Percentiles rank a stretch among this genome's conserved stretches.
These are phyloP conservation scores for Melanaphis sacchari DNA, from an alignment of 1,140 invertebrate genomes.

Conservation along the genomic window DNA sequence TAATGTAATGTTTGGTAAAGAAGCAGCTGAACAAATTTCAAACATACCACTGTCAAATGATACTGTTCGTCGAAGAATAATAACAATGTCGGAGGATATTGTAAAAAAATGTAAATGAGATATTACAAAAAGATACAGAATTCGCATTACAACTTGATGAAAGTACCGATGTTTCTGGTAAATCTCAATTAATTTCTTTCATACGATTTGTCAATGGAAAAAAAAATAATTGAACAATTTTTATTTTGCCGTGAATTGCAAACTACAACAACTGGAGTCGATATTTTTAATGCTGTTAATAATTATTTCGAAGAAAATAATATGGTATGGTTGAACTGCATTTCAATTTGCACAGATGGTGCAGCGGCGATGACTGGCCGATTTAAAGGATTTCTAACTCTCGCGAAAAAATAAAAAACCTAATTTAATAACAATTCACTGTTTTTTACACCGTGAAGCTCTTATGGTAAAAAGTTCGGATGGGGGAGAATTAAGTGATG, in stretches of 20 bases:
- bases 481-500: background rate
- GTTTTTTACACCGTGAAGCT: background rate
- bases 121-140: slow-evolving; percentile 14
- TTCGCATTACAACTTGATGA: slow-evolving; percentile 4
- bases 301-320: slow-evolving; percentile 22
- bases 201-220: too few relatives aligned
- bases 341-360: slow-evolving; percentile 35
- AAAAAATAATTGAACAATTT: background rate
- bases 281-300: slow-evolving; percentile 1
- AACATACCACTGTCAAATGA: slow-evolving; percentile 62
- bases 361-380: slow-evolving; percentile 9
- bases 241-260: background rate
- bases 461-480: background rate
- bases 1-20: slow-evolving; percentile 61
- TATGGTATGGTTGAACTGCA: slow-evolving; percentile 28
- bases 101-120: background rate
- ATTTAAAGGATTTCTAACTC: background rate
- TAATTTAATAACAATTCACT: background rate
- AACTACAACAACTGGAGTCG: background rate
- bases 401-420: background rate
- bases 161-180: background rate
- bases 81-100: slow-evolving; percentile 24
- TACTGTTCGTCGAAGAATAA: slow-evolving; percentile 61
- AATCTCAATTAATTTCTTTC: background rate
- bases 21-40: slow-evolving; percentile 60